Percentiles rank a stretch among this genome's conserved stretches.
These are phyloP conservation scores for Spinibarbus caldwelli DNA, from an alignment of 2,797 vertebrate genomes.

Conservation along the genomic window DNA sequence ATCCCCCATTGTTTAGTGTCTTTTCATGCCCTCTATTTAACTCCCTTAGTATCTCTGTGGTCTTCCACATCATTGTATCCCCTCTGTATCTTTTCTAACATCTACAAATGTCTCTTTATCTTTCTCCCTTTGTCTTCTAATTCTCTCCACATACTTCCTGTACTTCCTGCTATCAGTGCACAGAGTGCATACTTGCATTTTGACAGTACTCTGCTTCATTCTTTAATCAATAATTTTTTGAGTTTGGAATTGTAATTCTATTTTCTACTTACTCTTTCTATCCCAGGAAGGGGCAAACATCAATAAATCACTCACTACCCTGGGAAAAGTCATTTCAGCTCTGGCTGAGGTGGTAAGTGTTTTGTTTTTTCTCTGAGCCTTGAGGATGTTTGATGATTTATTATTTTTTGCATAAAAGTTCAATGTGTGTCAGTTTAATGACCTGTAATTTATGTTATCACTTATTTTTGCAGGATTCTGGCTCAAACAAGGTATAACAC, in stretches of 20 bases:
- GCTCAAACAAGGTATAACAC: constrained; percentile 90
- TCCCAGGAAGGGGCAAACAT: constrained; percentile 95
- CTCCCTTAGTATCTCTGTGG: neutral
- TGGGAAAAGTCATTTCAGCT: constrained; percentile 97
- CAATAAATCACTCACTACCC: constrained; percentile 96
- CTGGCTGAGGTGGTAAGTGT: constrained; percentile 91
- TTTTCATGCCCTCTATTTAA: neutral
- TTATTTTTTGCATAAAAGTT: neutral
- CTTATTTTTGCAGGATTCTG: constrained; percentile 85
- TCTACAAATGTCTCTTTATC: too few species aligned
- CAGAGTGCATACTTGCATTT: neutral
- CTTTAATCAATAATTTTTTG: constrained; percentile 3
- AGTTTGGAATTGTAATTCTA: constrained; percentile 7
- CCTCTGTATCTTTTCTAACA: too few species aligned
- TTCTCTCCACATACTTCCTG: too few species aligned
- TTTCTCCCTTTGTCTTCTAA: too few species aligned
- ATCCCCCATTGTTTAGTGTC: neutral
- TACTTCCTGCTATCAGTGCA: too few species aligned
- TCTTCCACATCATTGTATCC: neutral
- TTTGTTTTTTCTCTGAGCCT: constrained; percentile 6
- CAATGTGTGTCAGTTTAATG: neutral
- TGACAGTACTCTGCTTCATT: neutral
- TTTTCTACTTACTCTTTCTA: constrained; percentile 16
- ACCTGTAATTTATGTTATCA: neutral
- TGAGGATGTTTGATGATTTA: constrained; percentile 14